Conservation (phyloP, 2,113 vertebrate species). For the Motacilla alba region DNA sequence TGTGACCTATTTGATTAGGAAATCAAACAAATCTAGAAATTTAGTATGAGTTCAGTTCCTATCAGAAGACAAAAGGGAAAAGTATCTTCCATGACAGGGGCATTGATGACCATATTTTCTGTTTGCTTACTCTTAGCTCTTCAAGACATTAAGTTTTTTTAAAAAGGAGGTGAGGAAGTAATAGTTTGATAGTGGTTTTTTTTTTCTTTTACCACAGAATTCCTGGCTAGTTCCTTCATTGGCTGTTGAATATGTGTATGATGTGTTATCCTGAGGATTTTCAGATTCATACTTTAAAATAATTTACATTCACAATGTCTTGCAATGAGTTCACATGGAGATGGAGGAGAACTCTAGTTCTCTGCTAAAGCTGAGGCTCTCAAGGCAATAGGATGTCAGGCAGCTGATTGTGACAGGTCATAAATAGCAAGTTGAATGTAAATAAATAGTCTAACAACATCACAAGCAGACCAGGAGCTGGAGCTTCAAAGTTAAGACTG, state of each 20-base stretch:
- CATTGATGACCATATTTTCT: not conserved
- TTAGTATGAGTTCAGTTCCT: not conserved
- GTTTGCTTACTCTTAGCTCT: not conserved
- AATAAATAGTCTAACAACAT: not conserved
- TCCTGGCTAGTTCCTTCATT: not conserved
- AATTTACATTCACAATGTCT: not conserved
- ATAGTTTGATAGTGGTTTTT: accelerated
- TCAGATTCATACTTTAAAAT: not conserved
- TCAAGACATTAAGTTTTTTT: not conserved
- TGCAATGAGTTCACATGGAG: not conserved
- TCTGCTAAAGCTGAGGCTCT: not conserved
- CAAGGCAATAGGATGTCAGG: not conserved
- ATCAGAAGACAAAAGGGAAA: not conserved
- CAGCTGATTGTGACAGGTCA: not conserved
- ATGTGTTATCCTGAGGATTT: not conserved
- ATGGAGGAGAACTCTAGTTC: not conserved
- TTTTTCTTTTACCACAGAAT: not conserved
- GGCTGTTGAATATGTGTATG: not conserved
- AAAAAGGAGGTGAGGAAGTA: not conserved
- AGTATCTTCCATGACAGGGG: not conserved
- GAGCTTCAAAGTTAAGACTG: not conserved
- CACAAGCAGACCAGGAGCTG: not conserved
- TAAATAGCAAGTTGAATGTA: not conserved
- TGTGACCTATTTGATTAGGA: not conserved
- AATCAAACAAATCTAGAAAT: not conserved